Evolutionary conservation across 2,888 invertebrate species (phyloP).

Genomic region (Drosophila mayaguana): DNA sequence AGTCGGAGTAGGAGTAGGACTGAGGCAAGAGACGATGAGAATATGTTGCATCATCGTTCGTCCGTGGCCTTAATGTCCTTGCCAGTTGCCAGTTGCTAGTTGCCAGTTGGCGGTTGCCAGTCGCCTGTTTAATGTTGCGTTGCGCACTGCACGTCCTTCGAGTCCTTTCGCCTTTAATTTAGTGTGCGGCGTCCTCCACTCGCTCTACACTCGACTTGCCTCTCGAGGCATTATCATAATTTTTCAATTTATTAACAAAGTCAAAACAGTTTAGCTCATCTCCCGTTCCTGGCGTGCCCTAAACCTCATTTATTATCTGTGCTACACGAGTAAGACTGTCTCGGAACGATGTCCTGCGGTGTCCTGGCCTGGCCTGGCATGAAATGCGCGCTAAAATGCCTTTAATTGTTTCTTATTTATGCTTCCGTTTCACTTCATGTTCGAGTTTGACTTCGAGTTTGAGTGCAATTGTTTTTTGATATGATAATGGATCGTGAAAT

Average conservation of each 20-base stretch:
- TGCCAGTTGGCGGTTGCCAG: conserved; percentile 63
- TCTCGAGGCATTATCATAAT: conserved; percentile 73
- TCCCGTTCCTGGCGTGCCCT: conserved; percentile 11
- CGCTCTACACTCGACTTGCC: conserved; percentile 18
- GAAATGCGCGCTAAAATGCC: conserved; percentile 73
- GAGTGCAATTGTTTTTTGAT: conserved; percentile 48
- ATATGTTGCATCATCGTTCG: conserved; percentile 78
- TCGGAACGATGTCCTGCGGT: conserved; percentile 46
- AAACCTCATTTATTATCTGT: conserved; percentile 75
- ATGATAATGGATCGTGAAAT: conserved; percentile 55
- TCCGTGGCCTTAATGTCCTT: conserved; percentile 76
- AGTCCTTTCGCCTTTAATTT: conserved; percentile 70
- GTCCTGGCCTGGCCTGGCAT: conserved; percentile 50
- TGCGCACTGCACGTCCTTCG: conserved; percentile 75
- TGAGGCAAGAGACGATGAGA: conserved; percentile 35
- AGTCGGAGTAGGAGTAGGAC: neutral
- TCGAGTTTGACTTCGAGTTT: conserved; percentile 16
- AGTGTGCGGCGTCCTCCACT: conserved; percentile 51
- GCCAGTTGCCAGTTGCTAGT: conserved; percentile 58
- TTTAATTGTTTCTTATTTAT: conserved; percentile 80
- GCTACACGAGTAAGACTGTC: conserved; percentile 39
- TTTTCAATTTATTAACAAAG: conserved; percentile 81
- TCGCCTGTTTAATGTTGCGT: conserved; percentile 81
- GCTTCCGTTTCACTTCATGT: conserved; percentile 47
- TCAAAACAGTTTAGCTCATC: conserved; percentile 76